Evolutionary conservation across 1,140 invertebrate genomes (phyloP), one percentile per base, ranked within the genome.

Genomic region (Ceratosolen solmsi): DNA sequence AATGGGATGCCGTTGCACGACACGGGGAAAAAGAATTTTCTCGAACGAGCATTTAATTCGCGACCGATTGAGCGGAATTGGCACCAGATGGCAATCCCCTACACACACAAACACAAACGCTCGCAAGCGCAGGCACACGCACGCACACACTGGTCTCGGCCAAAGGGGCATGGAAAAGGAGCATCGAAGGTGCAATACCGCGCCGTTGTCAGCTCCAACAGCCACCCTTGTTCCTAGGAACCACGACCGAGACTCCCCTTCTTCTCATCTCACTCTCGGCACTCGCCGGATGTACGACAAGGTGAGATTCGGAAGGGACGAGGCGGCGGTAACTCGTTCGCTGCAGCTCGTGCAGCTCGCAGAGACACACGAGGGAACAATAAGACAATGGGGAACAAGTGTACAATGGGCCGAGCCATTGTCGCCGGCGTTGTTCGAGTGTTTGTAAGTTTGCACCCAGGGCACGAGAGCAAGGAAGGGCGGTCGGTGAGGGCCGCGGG

Each of bases 331-430:
- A 85, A 71, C 84, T 84, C 60, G 51, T 68, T 72, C 49, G 80
- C 68, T 70, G 49, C 77, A 80, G 60, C 33, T 17, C 30, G 56
- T 22, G 60, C 33, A 63, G n/a, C 27, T 70, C 70, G 13, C 70
- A 65, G 78, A 85, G 54, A 60, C 49, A 79, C 80, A 60, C 63
- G 46, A 63, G 54, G 36, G 81, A 84, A 87, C 85, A 87, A 87
- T 87, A 84, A 86, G 85, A 87, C 86, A 87, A 87, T 86, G 74
- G 82, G 77, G 84, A 85, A 86, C 86, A 84, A 86, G 85, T 85
- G 84, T 86, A 87, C 85, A 86, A 86, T 86, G 84, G 86, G 30
- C 72, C 60, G 68, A 38, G 36, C 71, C 77, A 79, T 83, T 79
- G 41, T 46, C 41, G 5, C 41, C 41, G 41, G 41, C 41, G 13